Evolutionary conservation across 1,140 invertebrate genomes (phyloP).

Genomic region (Bombus turneri): DNA sequence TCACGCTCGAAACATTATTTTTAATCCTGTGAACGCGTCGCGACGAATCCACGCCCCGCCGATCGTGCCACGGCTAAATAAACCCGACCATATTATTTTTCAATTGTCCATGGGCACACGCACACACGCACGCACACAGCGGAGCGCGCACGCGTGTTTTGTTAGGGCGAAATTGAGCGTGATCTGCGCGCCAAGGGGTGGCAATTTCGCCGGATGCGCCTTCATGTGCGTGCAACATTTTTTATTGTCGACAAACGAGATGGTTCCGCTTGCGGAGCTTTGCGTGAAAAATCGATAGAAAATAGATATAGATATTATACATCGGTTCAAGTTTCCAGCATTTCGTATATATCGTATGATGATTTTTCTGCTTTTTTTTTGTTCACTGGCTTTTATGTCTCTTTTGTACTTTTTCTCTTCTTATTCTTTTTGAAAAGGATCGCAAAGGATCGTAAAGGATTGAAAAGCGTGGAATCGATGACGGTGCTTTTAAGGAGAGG

Average conservation of each 20-base stretch:
- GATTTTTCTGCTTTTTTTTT: neutral
- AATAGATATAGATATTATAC: neutral
- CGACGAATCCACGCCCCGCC: slow-evolving; percentile 65
- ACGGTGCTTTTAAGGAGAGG: neutral
- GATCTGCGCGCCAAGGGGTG: slow-evolving; percentile 26
- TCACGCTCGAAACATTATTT: slow-evolving; percentile 80
- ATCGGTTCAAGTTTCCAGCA: neutral
- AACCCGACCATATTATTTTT: slow-evolving; percentile 80
- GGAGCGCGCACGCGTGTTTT: slow-evolving; percentile 57
- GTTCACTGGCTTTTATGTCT: neutral
- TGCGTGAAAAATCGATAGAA: neutral
- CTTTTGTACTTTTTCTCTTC: neutral
- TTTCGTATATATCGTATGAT: no score
- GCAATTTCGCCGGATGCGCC: slow-evolving; percentile 54
- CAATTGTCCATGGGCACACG: slow-evolving; percentile 70
- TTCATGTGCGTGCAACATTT: slow-evolving; percentile 20
- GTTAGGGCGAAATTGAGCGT: slow-evolving; percentile 72
- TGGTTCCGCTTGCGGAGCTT: neutral
- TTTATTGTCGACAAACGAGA: slow-evolving; percentile 1
- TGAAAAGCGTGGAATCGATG: neutral
- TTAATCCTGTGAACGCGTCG: slow-evolving; percentile 74
- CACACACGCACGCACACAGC: neutral
- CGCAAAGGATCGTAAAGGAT: neutral
- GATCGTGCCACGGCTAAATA: slow-evolving; percentile 73
- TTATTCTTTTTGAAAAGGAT: neutral